Base-by-base conservation (phyloP, 2,888 invertebrate genomes). In the Diaperis boleti region DNA sequence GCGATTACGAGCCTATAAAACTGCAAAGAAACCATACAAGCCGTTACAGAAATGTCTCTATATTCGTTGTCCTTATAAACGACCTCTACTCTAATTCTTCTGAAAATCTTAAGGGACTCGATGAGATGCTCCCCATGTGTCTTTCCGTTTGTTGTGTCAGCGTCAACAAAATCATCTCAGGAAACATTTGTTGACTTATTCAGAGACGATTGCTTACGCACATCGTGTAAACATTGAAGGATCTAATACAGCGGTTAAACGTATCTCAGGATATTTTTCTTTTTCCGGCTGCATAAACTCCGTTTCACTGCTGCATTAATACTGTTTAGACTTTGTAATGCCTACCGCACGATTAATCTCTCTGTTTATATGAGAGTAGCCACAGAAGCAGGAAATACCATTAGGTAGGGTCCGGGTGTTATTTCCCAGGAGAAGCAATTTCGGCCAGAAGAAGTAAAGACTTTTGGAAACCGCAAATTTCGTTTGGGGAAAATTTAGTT, bases 131-230 rank as follows among this genome's bases (percentile, higher is more conserved):
- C 7, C 22, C 22, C 22, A 7, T 6, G 22, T 22, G 22, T 22
- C n/a, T 31, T 31, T 14, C 5, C 15, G 15, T 39, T 17, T 39
- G 15, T 17, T 39, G 17, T 39, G 39, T 39, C 39, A 39, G 15
- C 15, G 39, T 39, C 39, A 15, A 6, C 15, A 39, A 39, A 39
- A 39, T 6, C 15, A 39, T 39, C 39, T 39, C 15, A 17, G 6
- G 39, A 39, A 39, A 39, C 39, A 39, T 39, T 3, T 39, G 39
- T 39, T 39, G 39, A 39, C 17, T 39, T 39, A 39, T 39, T 39
- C 39, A 39, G 15, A 39, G 15, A 8, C 15, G 39, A 39, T 39
- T 17, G 8, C 39, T 39, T 39, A 33, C 33, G 15, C 17, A 39
- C 4, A 15, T n/a, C 17, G n/a, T 39, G 39, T 39, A 39, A 39